These are phyloP conservation scores for Anas platyrhynchos DNA, from an alignment of 2,113 vertebrate genomes.

Conservation along the genomic window DNA sequence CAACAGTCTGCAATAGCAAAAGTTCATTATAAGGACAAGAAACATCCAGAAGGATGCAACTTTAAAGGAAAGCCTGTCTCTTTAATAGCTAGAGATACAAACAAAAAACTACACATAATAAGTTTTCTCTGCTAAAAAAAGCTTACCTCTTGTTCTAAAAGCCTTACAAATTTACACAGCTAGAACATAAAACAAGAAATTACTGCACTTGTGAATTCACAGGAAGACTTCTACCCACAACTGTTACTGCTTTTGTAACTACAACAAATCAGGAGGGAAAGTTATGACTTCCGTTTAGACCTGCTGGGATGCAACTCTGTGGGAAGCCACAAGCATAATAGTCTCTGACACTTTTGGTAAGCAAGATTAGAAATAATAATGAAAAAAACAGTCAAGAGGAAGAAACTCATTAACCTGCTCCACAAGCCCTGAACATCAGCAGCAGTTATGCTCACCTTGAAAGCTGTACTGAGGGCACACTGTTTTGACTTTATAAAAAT, in stretches of 20 bases:
- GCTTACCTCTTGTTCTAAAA: not conserved
- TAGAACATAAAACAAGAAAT: not conserved
- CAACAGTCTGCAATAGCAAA: not conserved
- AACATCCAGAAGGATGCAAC: not conserved
- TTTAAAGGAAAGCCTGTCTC: not conserved
- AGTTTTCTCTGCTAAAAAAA: not conserved
- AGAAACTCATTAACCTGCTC: not conserved
- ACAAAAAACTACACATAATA: accelerated
- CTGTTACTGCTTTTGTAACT: not conserved
- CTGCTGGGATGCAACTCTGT: not conserved
- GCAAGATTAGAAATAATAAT: not conserved
- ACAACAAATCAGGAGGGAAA: conserved; percentile 27
- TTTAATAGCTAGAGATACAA: not conserved
- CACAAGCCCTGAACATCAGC: not conserved
- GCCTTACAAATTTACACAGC: not conserved
- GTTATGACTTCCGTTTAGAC: not conserved
- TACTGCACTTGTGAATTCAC: not conserved
- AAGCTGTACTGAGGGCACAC: not conserved
- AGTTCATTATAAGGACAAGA: not conserved
- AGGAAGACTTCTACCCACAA: not conserved
- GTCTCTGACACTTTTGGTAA: not conserved
- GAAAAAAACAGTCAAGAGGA: not conserved
- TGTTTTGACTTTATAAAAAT: not conserved
- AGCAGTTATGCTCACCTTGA: not conserved
- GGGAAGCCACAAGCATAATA: not conserved